phyloP scores from a whole-genome alignment of 2,113 vertebrate genomes.

The Tringa solitaria region DNA sequence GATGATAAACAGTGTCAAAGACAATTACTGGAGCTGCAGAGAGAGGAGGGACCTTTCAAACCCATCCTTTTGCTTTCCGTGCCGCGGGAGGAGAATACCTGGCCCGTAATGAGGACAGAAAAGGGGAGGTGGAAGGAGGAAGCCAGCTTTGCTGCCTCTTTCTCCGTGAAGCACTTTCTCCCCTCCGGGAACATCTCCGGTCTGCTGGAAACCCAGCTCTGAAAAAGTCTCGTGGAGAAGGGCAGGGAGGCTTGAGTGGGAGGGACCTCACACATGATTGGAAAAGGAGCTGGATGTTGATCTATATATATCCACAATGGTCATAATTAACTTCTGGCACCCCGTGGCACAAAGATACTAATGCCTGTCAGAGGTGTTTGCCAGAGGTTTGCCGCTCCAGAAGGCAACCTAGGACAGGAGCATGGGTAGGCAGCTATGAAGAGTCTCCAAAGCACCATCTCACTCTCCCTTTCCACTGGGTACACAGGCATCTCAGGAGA shows the following conservation, averaged over 20 bases:
- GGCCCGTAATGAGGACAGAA: neutral
- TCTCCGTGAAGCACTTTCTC: accelerated
- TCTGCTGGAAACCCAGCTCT: neutral
- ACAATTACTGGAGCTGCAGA: conserved; percentile 10
- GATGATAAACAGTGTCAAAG: conserved; percentile 63
- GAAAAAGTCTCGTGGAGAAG: accelerated
- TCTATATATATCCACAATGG: neutral
- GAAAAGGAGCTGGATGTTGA: neutral
- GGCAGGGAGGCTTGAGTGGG: neutral
- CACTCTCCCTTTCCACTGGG: neutral
- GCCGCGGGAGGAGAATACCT: neutral
- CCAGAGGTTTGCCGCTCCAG: neutral
- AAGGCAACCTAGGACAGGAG: neutral
- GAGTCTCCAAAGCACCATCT: neutral
- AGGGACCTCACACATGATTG: accelerated
- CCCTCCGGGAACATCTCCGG: neutral
- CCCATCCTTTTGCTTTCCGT: neutral
- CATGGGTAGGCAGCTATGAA: neutral
- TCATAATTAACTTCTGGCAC: neutral
- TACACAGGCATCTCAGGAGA: neutral
- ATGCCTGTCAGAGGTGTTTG: neutral
- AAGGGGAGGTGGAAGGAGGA: conserved; percentile 20
- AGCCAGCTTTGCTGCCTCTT: neutral
- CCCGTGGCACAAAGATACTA: neutral
- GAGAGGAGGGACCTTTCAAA: conserved; percentile 18